Percentiles rank a stretch among this genome's conserved stretches.
Evolutionary conservation across 2,888 invertebrate genomes (phyloP).

Genomic region (Eupithecia exiguata): DNA sequence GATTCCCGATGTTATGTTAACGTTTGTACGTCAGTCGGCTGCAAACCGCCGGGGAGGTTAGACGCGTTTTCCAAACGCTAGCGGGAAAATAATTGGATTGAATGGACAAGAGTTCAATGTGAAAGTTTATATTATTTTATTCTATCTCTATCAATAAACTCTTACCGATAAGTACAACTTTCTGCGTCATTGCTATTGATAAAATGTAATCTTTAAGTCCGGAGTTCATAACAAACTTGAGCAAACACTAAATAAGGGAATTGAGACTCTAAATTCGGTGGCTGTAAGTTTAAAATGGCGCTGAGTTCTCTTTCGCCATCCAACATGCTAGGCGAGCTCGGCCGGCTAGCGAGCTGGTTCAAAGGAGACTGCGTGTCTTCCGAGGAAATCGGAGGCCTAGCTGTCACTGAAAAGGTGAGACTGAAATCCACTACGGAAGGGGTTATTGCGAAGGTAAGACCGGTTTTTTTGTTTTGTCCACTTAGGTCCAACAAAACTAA

Average conservation of each 20-base stretch:
- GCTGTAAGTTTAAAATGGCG: conserved; percentile 57
- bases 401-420: conserved; percentile 78
- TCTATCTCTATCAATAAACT: background rate
- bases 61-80: conserved; percentile 41
- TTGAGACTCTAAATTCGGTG: background rate
- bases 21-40: conserved; percentile 53
- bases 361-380: conserved; percentile 74
- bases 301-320: conserved; percentile 73
- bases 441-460: conserved; percentile 22
- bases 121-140: conserved; percentile 28
- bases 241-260: background rate
- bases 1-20: conserved; percentile 58
- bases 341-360: conserved; percentile 74
- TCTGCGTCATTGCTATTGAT: background rate
- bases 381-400: conserved; percentile 72
- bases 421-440: conserved; percentile 31
- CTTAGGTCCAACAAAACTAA: too few species aligned
- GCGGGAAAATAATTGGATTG: conserved; percentile 22
- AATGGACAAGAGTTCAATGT: conserved; percentile 34
- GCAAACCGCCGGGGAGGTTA: conserved; percentile 44
- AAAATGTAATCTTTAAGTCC: conserved; percentile 21
- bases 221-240: background rate
- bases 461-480: background rate
- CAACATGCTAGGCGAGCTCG: conserved; percentile 75
- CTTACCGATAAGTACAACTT: background rate